phyloP scores from a whole-genome alignment of 2,888 invertebrate genomes.

The Elaeidobius kamerunicus region DNA sequence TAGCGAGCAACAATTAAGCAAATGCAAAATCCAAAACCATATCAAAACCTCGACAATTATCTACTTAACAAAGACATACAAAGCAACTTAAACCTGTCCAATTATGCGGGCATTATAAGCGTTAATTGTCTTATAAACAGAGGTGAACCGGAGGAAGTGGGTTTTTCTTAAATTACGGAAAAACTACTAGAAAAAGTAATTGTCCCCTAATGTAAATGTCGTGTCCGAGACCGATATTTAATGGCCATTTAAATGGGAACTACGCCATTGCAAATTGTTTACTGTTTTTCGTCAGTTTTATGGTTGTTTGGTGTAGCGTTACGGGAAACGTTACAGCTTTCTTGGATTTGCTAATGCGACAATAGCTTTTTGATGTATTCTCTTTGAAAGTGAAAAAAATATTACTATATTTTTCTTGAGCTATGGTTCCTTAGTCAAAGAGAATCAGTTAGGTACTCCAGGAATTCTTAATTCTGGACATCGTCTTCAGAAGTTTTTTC shows the following conservation, averaged over 20 bases:
- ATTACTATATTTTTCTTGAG: background rate
- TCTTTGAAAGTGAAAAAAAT: background rate
- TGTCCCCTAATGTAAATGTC: constrained; percentile 45
- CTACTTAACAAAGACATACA: constrained; percentile 30
- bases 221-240: constrained; percentile 33
- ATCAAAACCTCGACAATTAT: constrained; percentile 24
- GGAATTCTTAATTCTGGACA: no score
- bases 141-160: constrained; percentile 39
- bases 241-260: constrained; percentile 26
- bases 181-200: constrained; percentile 44
- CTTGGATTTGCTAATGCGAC: background rate
- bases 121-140: constrained; percentile 18
- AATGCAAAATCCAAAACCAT: constrained; percentile 1
- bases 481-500: no score
- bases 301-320: background rate
- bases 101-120: constrained; percentile 26
- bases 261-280: constrained; percentile 25
- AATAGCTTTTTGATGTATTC: background rate
- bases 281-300: constrained; percentile 13
- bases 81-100: constrained; percentile 27
- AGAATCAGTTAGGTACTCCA: no score
- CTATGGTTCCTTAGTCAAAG: no score
- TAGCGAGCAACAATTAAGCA: no score
- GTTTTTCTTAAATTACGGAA: constrained; percentile 31
- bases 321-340: background rate